phyloP scores from a whole-genome alignment of 2,113 vertebrate genomes.

The Leucopsar rothschildi region DNA sequence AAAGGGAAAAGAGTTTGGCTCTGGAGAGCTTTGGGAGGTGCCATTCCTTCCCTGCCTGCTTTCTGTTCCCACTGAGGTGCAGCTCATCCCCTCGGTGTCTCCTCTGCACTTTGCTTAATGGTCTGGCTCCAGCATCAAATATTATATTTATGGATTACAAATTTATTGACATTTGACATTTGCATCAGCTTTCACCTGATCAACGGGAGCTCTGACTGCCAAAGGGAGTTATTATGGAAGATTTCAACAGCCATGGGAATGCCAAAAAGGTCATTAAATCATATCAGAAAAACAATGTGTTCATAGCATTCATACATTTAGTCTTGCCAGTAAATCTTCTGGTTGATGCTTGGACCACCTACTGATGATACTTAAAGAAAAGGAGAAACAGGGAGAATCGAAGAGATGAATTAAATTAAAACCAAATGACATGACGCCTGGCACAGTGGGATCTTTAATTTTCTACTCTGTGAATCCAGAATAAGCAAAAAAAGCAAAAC shows the following conservation, averaged over 20 bases:
- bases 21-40: background rate
- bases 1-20: background rate
- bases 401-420: conserved; percentile 66
- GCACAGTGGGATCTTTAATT: conserved; percentile 51
- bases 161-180: conserved; percentile 77
- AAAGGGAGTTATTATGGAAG: conserved; percentile 72
- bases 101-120: conserved; percentile 60
- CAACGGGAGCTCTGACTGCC: conserved; percentile 67
- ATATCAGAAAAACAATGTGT: conserved; percentile 68
- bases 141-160: conserved; percentile 70
- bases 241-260: conserved; percentile 68
- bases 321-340: conserved; percentile 70
- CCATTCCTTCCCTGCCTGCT: background rate
- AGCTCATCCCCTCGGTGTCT: background rate
- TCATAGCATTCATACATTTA: conserved; percentile 59
- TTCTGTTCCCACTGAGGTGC: background rate
- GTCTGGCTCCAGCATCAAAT: conserved; percentile 20
- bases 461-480: conserved; percentile 51
- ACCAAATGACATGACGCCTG: conserved; percentile 51
- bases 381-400: conserved; percentile 12
- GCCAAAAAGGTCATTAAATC: conserved; percentile 75
- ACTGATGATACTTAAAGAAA: conserved; percentile 28
- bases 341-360: conserved; percentile 65
- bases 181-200: conserved; percentile 68
- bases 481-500: conserved; percentile 23